Evolutionary conservation across 2,113 vertebrate species (phyloP).

Genomic region (Lampris megalopsis): DNA sequence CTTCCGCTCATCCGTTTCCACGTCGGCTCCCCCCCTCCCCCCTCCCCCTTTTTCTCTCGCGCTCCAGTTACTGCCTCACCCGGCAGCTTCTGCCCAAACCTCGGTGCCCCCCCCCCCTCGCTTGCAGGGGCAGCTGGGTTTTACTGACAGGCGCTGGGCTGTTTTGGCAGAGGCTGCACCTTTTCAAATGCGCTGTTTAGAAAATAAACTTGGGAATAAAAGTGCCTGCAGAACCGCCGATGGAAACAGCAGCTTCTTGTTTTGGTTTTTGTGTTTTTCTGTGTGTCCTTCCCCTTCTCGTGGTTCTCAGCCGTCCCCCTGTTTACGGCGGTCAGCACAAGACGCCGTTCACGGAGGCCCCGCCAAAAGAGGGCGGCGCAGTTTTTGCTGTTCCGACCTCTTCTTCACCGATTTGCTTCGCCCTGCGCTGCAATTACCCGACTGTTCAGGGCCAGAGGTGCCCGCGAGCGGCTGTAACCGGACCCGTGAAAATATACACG

Average conservation of each 20-base stretch:
- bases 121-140: background rate
- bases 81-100: conserved; percentile 5
- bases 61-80: conserved; percentile 8
- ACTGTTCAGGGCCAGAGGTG: conserved; percentile 50
- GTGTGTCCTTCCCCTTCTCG: background rate
- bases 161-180: background rate
- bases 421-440: conserved; percentile 25
- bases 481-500: conserved; percentile 62
- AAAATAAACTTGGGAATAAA: background rate
- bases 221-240: conserved; percentile 6
- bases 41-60: background rate
- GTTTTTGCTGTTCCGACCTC: too few species aligned
- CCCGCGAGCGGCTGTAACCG: conserved; percentile 20
- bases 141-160: background rate
- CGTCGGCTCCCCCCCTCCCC: background rate
- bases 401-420: conserved; percentile 28
- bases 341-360: too few species aligned
- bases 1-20: conserved; percentile 30
- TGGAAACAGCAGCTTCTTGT: conserved; percentile 34
- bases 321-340: conserved; percentile 29
- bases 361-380: too few species aligned
- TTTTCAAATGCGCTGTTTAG: conserved; percentile 32
- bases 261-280: conserved; percentile 14
- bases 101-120: too few species aligned
- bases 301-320: background rate